Evolutionary conservation across 1,140 invertebrate genomes (phyloP).

Genomic region (Bilobella aurantiaca): DNA sequence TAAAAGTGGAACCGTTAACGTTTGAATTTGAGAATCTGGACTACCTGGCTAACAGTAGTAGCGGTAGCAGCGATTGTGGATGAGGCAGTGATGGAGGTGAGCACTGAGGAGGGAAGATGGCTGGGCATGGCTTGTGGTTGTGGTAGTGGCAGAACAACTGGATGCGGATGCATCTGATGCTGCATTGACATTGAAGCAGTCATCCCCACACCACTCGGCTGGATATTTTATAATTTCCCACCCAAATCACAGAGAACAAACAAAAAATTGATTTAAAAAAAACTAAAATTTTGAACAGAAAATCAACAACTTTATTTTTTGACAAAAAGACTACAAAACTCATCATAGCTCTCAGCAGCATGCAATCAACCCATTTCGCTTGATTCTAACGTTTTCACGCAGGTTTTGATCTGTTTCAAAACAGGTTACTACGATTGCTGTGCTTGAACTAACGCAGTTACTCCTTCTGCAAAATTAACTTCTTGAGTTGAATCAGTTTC

Average conservation of each 20-base stretch:
- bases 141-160: background rate
- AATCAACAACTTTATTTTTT: too few relatives aligned
- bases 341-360: too few relatives aligned
- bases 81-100: constrained; percentile 6
- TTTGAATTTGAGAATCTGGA: constrained; percentile 6
- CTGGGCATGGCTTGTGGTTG: constrained; percentile 18
- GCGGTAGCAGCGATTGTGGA: constrained; percentile 25
- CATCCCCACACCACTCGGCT: constrained; percentile 33
- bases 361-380: too few relatives aligned
- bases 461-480: too few relatives aligned
- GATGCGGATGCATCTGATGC: constrained; percentile 16
- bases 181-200: constrained; percentile 31
- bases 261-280: background rate
- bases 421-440: too few relatives aligned
- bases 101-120: constrained; percentile 12
- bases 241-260: constrained; percentile 21
- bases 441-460: too few relatives aligned
- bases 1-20: too few relatives aligned
- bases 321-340: too few relatives aligned
- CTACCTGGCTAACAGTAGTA: constrained; percentile 34
- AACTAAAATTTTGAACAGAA: too few relatives aligned
- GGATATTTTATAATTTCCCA: constrained; percentile 17
- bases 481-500: too few relatives aligned
- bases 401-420: too few relatives aligned
- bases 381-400: too few relatives aligned